These are phyloP conservation scores for Acrobeloides nanus DNA, from an alignment of 2,888 invertebrate species.

Conservation along the genomic window DNA sequence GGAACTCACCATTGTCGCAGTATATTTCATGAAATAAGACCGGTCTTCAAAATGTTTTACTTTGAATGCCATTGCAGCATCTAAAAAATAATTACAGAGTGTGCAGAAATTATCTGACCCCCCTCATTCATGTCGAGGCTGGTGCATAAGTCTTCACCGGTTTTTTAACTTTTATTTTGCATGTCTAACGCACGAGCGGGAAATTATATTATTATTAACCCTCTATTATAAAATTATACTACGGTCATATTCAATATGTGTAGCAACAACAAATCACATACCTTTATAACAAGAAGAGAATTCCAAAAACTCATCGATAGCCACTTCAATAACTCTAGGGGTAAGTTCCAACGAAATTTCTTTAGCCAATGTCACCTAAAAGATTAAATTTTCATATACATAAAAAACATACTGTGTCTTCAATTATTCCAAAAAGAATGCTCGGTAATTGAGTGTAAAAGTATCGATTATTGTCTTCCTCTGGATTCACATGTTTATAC, in stretches of 20 bases:
- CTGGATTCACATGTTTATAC: conserved; percentile 70
- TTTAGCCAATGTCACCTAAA: conserved; percentile 58
- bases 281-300: conserved; percentile 77
- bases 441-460: conserved; percentile 88
- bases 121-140: no score
- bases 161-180: no score
- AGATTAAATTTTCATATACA: conserved; percentile 1
- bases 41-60: conserved; percentile 83
- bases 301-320: conserved; percentile 79
- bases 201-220: no score
- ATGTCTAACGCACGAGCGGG: no score
- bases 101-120: no score
- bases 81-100: no score
- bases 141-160: no score
- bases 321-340: conserved; percentile 74
- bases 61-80: conserved; percentile 80
- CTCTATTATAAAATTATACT: no score
- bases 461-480: conserved; percentile 70
- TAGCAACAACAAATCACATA: no score
- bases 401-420: conserved; percentile 71
- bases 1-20: conserved; percentile 45
- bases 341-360: conserved; percentile 71
- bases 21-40: conserved; percentile 62
- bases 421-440: conserved; percentile 95
- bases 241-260: no score